Conservation (phyloP, 2,113 vertebrate genomes). For the Gasterosteus aculeatus region DNA sequence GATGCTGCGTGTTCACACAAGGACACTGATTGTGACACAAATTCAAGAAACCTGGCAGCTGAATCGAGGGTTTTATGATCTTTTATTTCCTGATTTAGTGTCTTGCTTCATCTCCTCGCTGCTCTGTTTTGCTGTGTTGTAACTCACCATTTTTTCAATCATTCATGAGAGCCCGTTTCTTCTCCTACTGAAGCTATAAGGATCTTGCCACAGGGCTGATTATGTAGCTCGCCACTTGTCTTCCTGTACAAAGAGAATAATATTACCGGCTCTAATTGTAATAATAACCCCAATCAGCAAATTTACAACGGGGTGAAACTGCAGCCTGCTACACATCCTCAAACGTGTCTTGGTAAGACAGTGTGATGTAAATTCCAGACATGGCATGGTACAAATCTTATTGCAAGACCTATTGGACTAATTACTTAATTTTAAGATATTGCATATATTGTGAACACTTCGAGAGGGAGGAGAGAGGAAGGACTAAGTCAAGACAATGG, state of each 20-base stretch:
- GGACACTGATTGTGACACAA: slow-evolving; percentile 13
- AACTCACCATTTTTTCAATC: slow-evolving; percentile 41
- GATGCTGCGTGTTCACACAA: background rate
- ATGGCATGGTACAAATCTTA: background rate
- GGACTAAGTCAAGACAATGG: slow-evolving; percentile 31
- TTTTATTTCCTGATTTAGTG: slow-evolving; percentile 5
- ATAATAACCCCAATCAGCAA: slow-evolving; percentile 21
- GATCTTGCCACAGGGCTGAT: slow-evolving; percentile 22
- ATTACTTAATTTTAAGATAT: background rate
- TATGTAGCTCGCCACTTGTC: slow-evolving; percentile 16
- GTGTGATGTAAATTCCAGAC: background rate
- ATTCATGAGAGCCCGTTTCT: slow-evolving; percentile 52
- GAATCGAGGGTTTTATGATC: background rate
- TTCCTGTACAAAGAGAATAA: slow-evolving; percentile 16
- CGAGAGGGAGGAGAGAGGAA: background rate
- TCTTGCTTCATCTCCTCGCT: slow-evolving; percentile 19
- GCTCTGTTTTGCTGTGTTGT: slow-evolving; percentile 22
- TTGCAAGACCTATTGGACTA: background rate
- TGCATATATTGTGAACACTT: background rate
- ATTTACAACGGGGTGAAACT: slow-evolving; percentile 8
- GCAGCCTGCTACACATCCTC: background rate
- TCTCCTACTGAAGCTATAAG: slow-evolving; percentile 29
- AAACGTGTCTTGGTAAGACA: background rate
- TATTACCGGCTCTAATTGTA: slow-evolving; percentile 9
- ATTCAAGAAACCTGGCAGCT: background rate